Evolutionary conservation across 2,797 vertebrate genomes (phyloP).

Genomic region (Tauraco hartlaubi): DNA sequence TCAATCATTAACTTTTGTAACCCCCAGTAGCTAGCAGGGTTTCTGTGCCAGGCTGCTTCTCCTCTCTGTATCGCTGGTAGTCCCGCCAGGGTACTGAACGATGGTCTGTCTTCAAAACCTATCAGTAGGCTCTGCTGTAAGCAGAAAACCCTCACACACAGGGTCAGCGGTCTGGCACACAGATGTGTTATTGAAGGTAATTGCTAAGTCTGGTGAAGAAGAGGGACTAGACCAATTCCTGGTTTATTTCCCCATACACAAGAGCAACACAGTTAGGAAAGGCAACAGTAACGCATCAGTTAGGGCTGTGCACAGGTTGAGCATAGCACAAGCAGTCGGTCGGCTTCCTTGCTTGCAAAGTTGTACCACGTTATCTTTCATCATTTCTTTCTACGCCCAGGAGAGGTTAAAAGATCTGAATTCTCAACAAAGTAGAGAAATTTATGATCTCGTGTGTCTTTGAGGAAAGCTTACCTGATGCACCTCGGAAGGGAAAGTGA

Average conservation of each 20-base stretch:
- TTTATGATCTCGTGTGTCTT: neutral
- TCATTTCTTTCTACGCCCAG: neutral
- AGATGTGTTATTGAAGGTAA: slow-evolving; percentile 38
- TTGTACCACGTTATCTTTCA: slow-evolving; percentile 1
- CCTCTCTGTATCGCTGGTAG: neutral
- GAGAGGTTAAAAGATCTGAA: neutral
- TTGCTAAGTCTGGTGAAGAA: slow-evolving; percentile 50
- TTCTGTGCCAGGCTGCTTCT: neutral
- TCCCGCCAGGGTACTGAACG: neutral
- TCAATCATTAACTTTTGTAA: neutral
- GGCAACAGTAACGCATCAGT: neutral
- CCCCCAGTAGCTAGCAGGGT: neutral
- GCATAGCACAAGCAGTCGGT: fast-evolving
- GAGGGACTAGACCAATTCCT: slow-evolving; percentile 23
- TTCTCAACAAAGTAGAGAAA: neutral
- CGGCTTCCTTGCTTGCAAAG: neutral
- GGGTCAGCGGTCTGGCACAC: neutral
- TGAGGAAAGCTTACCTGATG: neutral
- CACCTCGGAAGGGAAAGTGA: neutral
- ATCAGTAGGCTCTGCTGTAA: neutral
- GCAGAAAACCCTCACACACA: neutral
- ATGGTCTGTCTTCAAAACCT: neutral
- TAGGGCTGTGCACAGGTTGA: neutral
- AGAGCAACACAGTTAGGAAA: neutral
- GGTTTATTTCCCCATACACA: neutral